Evolutionary conservation across 1,140 invertebrate species (phyloP).

Genomic region (Zophobas morio): DNA sequence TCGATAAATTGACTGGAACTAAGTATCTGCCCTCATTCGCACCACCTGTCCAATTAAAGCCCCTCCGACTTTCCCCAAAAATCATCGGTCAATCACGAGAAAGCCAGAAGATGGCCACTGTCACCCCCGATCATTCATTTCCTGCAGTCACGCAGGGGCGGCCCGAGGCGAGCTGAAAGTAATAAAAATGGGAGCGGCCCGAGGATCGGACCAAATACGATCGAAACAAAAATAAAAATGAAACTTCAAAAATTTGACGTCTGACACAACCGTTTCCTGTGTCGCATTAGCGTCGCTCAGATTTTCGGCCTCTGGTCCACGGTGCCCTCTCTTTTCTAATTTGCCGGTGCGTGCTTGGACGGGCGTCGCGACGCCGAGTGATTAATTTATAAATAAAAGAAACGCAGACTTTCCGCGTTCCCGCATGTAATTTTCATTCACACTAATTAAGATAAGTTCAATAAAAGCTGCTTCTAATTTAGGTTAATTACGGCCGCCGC

Average conservation of each 20-base stretch:
- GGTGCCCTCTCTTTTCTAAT: neutral
- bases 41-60: neutral
- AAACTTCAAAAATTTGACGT: neutral
- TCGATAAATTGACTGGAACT: slow-evolving; percentile 14
- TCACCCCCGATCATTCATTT: slow-evolving; percentile 10
- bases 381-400: slow-evolving; percentile 48
- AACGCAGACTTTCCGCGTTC: slow-evolving; percentile 21
- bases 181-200: slow-evolving; percentile 27
- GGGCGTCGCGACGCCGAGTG: slow-evolving; percentile 17
- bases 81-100: slow-evolving; percentile 25
- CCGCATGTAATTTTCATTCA: slow-evolving; percentile 44
- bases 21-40: too few relatives aligned
- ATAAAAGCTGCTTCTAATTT: slow-evolving; percentile 41
- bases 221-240: neutral
- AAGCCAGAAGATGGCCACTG: neutral
- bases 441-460: slow-evolving; percentile 48
- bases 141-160: slow-evolving; percentile 8
- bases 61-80: neutral
- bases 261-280: too few relatives aligned
- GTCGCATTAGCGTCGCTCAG: too few relatives aligned
- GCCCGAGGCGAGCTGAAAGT: slow-evolving; percentile 2
- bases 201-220: slow-evolving; percentile 2
- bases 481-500: slow-evolving; percentile 17
- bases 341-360: slow-evolving; percentile 11
- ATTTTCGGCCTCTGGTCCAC: too few relatives aligned